Conservation (phyloP, 2,888 invertebrate species). For the Amphipoea oculea region DNA sequence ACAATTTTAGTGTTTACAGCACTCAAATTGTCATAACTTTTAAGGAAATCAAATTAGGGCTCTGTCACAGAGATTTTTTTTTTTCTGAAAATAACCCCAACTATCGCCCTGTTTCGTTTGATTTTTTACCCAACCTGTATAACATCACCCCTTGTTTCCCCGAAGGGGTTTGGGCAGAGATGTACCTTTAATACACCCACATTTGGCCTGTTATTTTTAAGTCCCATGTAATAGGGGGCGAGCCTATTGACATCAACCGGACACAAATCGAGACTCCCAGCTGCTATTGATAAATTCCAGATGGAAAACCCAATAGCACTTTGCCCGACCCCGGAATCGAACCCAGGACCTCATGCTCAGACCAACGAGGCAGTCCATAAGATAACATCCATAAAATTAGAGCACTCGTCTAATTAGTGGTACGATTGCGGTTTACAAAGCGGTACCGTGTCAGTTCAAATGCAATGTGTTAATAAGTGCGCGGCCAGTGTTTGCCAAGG, state of each 20-base stretch:
- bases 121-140: too few relatives aligned
- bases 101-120: too few relatives aligned
- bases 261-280: background rate
- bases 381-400: conserved; percentile 1
- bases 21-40: too few relatives aligned
- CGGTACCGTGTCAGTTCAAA: conserved; percentile 47
- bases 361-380: background rate
- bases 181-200: background rate
- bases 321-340: background rate
- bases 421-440: conserved; percentile 50
- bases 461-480: conserved; percentile 71
- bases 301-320: background rate
- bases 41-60: too few relatives aligned
- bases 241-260: background rate
- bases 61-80: too few relatives aligned
- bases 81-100: too few relatives aligned
- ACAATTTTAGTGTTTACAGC: too few relatives aligned
- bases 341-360: background rate
- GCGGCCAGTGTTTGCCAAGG: conserved; percentile 70
- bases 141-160: background rate
- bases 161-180: background rate
- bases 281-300: background rate
- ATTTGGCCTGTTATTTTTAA: background rate
- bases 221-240: background rate
- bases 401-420: conserved; percentile 31